These are phyloP conservation scores for Cryptus armator DNA, from an alignment of 2,888 invertebrate genomes.

Conservation along the genomic window DNA sequence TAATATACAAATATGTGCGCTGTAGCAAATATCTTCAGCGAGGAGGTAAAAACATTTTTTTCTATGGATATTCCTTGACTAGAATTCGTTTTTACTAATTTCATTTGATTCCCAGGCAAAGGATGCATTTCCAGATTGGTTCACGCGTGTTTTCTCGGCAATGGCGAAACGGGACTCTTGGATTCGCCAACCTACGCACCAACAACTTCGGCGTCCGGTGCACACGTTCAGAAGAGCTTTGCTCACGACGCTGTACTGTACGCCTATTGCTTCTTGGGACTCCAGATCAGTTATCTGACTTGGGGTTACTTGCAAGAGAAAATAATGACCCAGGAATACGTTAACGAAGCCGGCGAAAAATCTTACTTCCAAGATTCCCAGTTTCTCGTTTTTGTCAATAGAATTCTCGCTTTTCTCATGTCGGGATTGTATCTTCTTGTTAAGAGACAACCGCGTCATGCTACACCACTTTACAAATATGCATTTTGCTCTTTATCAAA, in stretches of 20 bases:
- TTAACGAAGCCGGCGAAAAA: constrained; percentile 88
- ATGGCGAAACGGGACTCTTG: constrained; percentile 85
- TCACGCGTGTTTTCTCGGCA: constrained; percentile 86
- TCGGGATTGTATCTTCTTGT: constrained; percentile 89
- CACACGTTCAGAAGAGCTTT: constrained; percentile 85
- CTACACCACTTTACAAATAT: constrained; percentile 97
- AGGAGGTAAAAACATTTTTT: constrained; percentile 87
- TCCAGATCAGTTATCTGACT: constrained; percentile 96
- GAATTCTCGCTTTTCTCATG: constrained; percentile 93
- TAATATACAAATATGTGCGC: constrained; percentile 93
- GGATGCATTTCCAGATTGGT: constrained; percentile 85
- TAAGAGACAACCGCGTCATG: constrained; percentile 89
- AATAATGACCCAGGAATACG: constrained; percentile 96
- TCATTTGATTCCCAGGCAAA: constrained; percentile 79
- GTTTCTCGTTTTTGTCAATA: constrained; percentile 98
- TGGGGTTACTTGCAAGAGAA: constrained; percentile 99
- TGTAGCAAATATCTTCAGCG: constrained; percentile 93
- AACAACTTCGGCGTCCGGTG: constrained; percentile 72
- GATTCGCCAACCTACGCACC: constrained; percentile 80
- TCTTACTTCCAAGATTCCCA: constrained; percentile 96
- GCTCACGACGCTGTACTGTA: constrained; percentile 88
- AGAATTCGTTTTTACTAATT: not conserved
- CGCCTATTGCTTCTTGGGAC: constrained; percentile 93
- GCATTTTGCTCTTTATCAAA: constrained; percentile 98
- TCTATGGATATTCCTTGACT: not conserved